These are phyloP conservation scores for Phymastichus coffea DNA, from an alignment of 1,140 invertebrate species.

Conservation along the genomic window DNA sequence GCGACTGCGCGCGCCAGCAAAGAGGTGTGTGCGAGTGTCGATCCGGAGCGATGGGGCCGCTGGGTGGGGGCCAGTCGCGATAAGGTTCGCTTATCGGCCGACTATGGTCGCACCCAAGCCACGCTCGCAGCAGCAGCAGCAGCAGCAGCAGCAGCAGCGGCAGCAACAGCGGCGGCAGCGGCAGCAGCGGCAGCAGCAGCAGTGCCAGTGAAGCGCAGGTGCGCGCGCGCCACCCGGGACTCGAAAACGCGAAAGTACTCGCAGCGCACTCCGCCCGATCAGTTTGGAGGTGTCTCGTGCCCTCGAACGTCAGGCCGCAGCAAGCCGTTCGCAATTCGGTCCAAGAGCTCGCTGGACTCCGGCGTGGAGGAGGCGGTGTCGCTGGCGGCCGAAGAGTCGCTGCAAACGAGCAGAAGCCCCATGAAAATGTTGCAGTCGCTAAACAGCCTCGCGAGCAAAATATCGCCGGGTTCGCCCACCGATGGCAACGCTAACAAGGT, in stretches of 20 bases:
- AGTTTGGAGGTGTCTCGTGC: slow-evolving; percentile 18
- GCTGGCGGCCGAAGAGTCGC: neutral
- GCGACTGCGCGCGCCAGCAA: neutral
- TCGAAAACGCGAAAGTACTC: no score
- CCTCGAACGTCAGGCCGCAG: neutral
- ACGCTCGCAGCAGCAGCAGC: neutral
- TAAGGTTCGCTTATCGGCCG: slow-evolving; percentile 41
- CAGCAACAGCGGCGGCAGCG: neutral
- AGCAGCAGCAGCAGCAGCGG: neutral
- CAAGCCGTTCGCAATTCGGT: neutral
- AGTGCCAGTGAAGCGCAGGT: neutral
- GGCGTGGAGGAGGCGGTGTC: neutral
- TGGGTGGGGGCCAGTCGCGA: slow-evolving; percentile 32
- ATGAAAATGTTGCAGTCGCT: slow-evolving; percentile 74
- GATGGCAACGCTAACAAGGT: slow-evolving; percentile 56
- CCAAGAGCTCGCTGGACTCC: neutral
- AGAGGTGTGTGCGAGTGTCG: neutral
- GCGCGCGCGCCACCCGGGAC: neutral
- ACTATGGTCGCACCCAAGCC: slow-evolving; percentile 31
- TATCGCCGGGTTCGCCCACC: slow-evolving; percentile 66
- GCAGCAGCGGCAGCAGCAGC: neutral
- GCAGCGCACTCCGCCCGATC: no score
- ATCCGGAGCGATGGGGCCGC: slow-evolving; percentile 14
- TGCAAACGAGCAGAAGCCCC: slow-evolving; percentile 31
- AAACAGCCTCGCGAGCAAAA: slow-evolving; percentile 77